Base-by-base conservation (phyloP, 2,797 vertebrate genomes). In the Benthosema pterotum region DNA sequence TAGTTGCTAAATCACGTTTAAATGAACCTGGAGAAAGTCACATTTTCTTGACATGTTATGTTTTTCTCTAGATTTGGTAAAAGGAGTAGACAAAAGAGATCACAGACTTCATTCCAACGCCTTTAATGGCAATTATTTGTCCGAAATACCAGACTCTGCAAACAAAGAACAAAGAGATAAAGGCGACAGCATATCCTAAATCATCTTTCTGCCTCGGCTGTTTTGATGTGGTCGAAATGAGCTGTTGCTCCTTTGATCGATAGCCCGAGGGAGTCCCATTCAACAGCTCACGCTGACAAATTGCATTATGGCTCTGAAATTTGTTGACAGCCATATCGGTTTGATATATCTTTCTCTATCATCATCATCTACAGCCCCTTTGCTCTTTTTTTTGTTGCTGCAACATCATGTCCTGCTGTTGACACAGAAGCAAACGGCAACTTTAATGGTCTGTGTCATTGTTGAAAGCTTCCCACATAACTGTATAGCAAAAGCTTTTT, bases 371-470 rank as follows among this genome's bases (percentile, higher is more conserved):
- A 74, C 52, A 55, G 50, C n/a, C 19, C 61, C 63, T 69, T 48
- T 19, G 52, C 15, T 57, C 5, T 11, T 45, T 74, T 67, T 78
- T 63, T 49, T 67, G 77, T 63, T 49, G 60, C 67, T 32, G 69
- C 49, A 17, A 62, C 69, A 49, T 69, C 52, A 57, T n/a, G 67
- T 71, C 18, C 72, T 52, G 64, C 59, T 63, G 38, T 75, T 68
- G 71, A 86, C 78, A 89, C 87, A 86, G 88, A 85, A 88, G 87
- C 84, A 72, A 78, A 72, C 62, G 57, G 58, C 73, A 78, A 67
- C 65, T 74, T 73, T 87, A 88, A 91, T 89, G 85, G 87, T 85
- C 79, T 88, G 87, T 89, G 84, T 90, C 82, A 85, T 83, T 86
- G 88, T 88, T 87, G 87, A 92, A 88, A 91, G 85, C 80, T 85